Conservation (phyloP, 2,888 invertebrate species). For the Tachina fera region DNA sequence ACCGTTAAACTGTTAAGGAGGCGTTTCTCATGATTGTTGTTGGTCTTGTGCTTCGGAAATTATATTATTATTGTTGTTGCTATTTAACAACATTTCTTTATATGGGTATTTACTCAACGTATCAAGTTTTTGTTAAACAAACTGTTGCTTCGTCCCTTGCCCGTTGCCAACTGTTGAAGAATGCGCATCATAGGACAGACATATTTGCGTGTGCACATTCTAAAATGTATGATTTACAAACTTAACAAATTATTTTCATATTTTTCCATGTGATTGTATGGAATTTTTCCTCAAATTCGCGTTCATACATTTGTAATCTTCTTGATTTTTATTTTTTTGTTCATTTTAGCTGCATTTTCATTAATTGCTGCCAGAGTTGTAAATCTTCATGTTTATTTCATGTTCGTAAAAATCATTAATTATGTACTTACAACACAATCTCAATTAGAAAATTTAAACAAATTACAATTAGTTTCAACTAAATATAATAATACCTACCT, state of each 20-base stretch:
- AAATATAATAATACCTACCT: neutral
- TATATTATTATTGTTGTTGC: conserved; percentile 46
- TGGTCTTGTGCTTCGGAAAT: neutral
- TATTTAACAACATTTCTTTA: conserved; percentile 13
- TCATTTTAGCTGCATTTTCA: conserved; percentile 41
- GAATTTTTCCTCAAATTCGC: conserved; percentile 9
- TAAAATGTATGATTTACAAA: conserved; percentile 52
- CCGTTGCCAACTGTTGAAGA: conserved; percentile 23
- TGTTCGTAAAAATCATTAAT: conserved; percentile 45
- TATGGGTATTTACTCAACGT: conserved; percentile 39
- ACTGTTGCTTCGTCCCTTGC: conserved; percentile 23
- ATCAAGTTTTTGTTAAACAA: conserved; percentile 64
- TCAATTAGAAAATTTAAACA: conserved; percentile 50
- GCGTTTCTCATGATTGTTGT: conserved; percentile 72
- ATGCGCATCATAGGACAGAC: conserved; percentile 28
- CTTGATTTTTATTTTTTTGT: neutral
- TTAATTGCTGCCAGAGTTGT: conserved; percentile 55
- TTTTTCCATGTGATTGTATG: conserved; percentile 7
- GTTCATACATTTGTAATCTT: conserved; percentile 29
- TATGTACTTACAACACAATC: conserved; percentile 19
- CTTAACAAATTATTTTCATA: conserved; percentile 40
- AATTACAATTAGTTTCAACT: conserved; percentile 51
- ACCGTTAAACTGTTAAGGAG: conserved; percentile 67
- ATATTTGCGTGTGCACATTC: conserved; percentile 56
- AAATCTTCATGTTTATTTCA: conserved; percentile 58